Conservation (phyloP, 2,797 vertebrate species). For the Harpagifer antarcticus region DNA sequence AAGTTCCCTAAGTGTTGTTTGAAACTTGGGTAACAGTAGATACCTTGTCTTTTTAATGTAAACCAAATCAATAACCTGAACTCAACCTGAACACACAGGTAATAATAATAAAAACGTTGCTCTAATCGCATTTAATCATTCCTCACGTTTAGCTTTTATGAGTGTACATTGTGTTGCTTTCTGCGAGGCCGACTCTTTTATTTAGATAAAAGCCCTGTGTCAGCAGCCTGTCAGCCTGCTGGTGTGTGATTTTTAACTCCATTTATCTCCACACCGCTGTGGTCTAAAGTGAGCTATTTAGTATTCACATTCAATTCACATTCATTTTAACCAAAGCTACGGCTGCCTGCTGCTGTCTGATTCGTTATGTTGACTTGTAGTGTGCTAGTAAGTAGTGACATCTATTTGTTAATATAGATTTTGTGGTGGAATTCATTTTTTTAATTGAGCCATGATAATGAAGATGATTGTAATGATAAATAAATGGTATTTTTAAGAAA, state of each 20-base stretch:
- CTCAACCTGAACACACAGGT: neutral
- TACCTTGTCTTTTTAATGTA: no score
- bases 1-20: no score
- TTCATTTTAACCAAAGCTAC: neutral
- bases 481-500: neutral
- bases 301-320: slow-evolving; percentile 4
- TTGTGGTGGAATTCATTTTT: neutral
- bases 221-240: slow-evolving; percentile 14
- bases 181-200: neutral
- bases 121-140: neutral
- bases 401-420: neutral
- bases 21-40: no score
- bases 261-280: slow-evolving; percentile 15
- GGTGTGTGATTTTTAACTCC: neutral
- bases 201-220: slow-evolving; percentile 3
- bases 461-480: neutral
- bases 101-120: neutral
- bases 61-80: no score
- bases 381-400: neutral
- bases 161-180: neutral
- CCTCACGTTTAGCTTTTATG: no score
- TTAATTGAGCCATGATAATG: neutral
- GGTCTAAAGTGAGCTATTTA: slow-evolving; percentile 10
- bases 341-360: neutral
- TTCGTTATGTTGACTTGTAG: neutral